phyloP scores from a whole-genome alignment of 2,888 invertebrate species.

The Monopis laevigella region DNA sequence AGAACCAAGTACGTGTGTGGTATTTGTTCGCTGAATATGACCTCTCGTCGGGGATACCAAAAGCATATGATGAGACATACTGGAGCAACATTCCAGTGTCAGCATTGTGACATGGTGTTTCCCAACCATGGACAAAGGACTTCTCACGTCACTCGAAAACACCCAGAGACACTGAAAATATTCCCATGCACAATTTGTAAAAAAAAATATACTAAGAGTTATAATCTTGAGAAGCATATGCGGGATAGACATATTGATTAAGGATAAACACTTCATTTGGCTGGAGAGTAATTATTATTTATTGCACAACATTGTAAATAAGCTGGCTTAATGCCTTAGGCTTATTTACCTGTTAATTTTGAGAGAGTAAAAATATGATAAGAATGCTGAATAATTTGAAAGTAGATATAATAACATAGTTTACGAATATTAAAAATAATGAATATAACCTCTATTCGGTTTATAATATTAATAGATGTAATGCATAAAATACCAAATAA shows the following conservation, averaged over 20 bases:
- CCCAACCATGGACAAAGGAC: not conserved
- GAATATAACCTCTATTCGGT: too few species aligned
- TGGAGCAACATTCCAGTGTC: not conserved
- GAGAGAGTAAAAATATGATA: too few species aligned
- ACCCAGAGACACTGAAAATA: not conserved
- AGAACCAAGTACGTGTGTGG: constrained; percentile 30
- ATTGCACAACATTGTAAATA: too few species aligned
- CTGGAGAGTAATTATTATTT: too few species aligned
- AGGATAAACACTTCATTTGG: too few species aligned
- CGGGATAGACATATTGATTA: not conserved
- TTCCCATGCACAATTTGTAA: not conserved
- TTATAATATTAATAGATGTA: too few species aligned
- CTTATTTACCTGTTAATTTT: too few species aligned
- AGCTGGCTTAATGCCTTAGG: too few species aligned
- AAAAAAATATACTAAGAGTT: not conserved
- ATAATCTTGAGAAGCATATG: constrained; percentile 1
- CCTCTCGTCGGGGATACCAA: constrained; percentile 30
- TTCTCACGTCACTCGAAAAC: not conserved
- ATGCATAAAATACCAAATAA: too few species aligned
- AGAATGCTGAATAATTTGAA: too few species aligned
- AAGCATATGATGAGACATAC: constrained; percentile 22
- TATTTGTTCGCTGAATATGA: constrained; percentile 28
- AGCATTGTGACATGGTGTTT: not conserved
- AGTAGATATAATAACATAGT: too few species aligned
- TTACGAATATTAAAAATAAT: too few species aligned